Base-by-base conservation (phyloP, 2,113 vertebrate genomes). In the Rhizomys pruinosus region DNA sequence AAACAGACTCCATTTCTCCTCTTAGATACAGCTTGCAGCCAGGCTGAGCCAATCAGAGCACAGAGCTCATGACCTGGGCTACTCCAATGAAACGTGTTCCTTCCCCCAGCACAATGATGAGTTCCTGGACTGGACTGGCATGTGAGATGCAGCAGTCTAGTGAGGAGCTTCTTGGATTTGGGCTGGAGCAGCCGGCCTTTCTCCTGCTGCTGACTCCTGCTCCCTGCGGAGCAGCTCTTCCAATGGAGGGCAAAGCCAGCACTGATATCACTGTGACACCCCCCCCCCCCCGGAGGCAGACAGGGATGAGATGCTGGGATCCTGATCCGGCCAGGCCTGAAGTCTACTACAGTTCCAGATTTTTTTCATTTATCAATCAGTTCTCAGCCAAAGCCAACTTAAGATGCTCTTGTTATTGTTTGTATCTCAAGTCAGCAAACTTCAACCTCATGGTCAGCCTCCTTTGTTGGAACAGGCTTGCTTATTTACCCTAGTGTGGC, bases 251-350 rank as follows among this genome's bases (percentile, higher is more conserved):
- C 59, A 80, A 79, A 79, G 69, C 76, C 71, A 86, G 69, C 42
- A 23, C 37, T 61, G 68, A 44, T 25, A 17, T 23, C 44, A n/a
- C 66, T 52, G 74, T 55, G 55, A 1, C 23, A 16, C n/a, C n/a
- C n/a, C n/a, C n/a, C n/a, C n/a, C n/a, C n/a, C n/a, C n/a, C n/a
- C 12, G 47, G 57, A 78, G 81, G 82, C 55, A 20, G 22, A 32
- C 42, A 42, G 25, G 32, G 8, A 76, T 71, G 64, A 84, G 57
- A 79, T 92, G n/a, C 15, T 63, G 34, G 39, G 42, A 37, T 64
- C 76, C 39, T 82, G 79, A 92, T 25, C 61, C 86, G 42, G 64
- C 84, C 42, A 22, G 74, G 29, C 82, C 93, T 93, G 77, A 90
- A 64, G n/a, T 84, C 44, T 59, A 84, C 64, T 17, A 15, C 27